Evolutionary conservation across 2,113 vertebrate genomes (phyloP), one percentile per base, ranked within the genome.

Genomic region (Onychostruthus taczanowskii): DNA sequence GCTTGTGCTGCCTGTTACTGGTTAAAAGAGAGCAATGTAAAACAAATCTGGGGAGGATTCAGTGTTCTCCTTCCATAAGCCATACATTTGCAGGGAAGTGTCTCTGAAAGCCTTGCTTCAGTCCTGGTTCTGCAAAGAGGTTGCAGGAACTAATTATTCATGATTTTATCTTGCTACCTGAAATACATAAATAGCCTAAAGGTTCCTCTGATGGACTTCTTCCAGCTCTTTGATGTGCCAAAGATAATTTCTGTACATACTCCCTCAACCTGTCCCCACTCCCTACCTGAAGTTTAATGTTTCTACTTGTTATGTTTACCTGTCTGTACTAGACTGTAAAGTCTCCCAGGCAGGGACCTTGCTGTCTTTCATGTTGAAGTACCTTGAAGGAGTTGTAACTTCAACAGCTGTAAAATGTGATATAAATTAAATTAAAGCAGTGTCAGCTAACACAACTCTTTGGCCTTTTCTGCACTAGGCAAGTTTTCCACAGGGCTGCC

Each of bases 161-260:
- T 87, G 90, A 96, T 97, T 95, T 96, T 96, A 96, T 96, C 95
- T 93, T 37, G 23, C 94, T 96, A 76, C 83, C 82, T 97, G 96
- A 96, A 97, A 96, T 97, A 96, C 82, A 95, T 96, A 96, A 96
- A 96, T 96, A 91, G 95, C 96, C 96, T 85, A 58, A 87, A 96
- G 97, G 89, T 90, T 93, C 87, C 49, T 87, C 75, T 96, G 92
- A 91, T 97, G 97, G 96, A 94, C 90, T 91, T 87, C 41, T 95
- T 95, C 96, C 96, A 97, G 93, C 82, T 90, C 96, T 97, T 97
- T 97, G 97, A 97, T 97, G 95, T 96, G 93, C 94, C 96, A 97
- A 95, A 93, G 95, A 95, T 91, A 94, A 97, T 95, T 96, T 96
- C 92, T 96, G 37, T 92, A 87, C 85, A 26, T 97, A 95, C 95